Evolutionary conservation across 2,797 vertebrate species (phyloP).

Genomic region (Rallus crepitans): DNA sequence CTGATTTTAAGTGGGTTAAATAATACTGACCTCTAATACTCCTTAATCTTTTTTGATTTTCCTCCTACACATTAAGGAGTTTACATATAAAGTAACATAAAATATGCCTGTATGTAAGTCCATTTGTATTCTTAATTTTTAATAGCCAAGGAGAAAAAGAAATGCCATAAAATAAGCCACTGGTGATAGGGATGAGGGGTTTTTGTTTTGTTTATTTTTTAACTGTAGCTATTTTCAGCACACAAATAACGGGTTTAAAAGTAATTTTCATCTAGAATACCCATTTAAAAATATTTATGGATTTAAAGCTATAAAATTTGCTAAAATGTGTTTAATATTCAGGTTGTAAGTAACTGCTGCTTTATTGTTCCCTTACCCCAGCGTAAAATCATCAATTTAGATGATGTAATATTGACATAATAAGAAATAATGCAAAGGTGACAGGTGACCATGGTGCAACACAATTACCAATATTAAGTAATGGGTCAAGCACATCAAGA

Average conservation of each 20-base stretch:
- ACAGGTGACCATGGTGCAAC: background rate
- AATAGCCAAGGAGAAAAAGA: background rate
- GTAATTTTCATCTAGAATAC: background rate
- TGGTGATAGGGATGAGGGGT: background rate
- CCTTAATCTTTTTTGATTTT: conserved; percentile 67
- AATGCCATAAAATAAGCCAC: background rate
- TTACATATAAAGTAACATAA: conserved; percentile 57
- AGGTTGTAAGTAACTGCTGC: background rate
- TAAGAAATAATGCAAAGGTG: background rate
- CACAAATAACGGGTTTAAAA: background rate
- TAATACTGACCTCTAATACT: conserved; percentile 72
- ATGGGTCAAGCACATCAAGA: background rate
- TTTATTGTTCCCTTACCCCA: background rate
- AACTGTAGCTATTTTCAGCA: background rate
- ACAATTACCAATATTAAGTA: background rate
- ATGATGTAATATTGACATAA: background rate
- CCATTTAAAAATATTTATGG: background rate
- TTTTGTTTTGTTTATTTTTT: background rate
- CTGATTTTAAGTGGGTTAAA: conserved; percentile 67
- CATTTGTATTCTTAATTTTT: conserved; percentile 26
- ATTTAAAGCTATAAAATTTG: background rate
- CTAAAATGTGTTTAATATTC: background rate
- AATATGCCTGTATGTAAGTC: conserved; percentile 32
- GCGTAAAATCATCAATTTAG: background rate
- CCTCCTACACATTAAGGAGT: conserved; percentile 47